Conservation (phyloP, 2,888 invertebrate genomes). For the Phasia obesa region DNA sequence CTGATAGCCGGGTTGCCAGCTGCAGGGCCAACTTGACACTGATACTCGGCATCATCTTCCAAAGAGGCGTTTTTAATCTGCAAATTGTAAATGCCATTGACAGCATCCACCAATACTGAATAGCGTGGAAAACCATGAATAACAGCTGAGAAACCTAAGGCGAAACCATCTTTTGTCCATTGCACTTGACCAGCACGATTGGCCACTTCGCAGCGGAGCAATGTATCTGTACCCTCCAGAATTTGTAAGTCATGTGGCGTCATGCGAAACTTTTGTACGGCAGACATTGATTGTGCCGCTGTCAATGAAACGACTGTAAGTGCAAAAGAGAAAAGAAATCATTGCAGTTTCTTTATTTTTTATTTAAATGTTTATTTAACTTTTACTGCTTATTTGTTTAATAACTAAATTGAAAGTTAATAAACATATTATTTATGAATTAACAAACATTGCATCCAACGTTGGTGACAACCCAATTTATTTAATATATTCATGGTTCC, state of each 20-base stretch:
- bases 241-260: slow-evolving; percentile 90
- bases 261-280: slow-evolving; percentile 91
- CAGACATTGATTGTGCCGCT: slow-evolving; percentile 42
- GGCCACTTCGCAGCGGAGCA: slow-evolving; percentile 92
- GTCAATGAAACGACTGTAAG: slow-evolving; percentile 47
- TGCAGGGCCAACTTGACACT: slow-evolving; percentile 97
- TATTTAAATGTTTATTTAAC: background rate
- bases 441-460: slow-evolving; percentile 3
- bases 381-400: slow-evolving; percentile 24
- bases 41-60: slow-evolving; percentile 96
- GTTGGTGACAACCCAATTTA: slow-evolving; percentile 31
- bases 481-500: slow-evolving; percentile 33
- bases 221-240: slow-evolving; percentile 91
- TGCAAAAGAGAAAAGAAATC: background rate
- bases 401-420: slow-evolving; percentile 21
- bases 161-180: slow-evolving; percentile 97
- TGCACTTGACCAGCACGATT: slow-evolving; percentile 94
- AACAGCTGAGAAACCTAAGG: slow-evolving; percentile 89
- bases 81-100: slow-evolving; percentile 93
- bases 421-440: slow-evolving; percentile 7
- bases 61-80: slow-evolving; percentile 93
- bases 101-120: slow-evolving; percentile 92
- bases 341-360: slow-evolving; percentile 9
- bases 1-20: slow-evolving; percentile 91
- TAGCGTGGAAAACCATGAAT: slow-evolving; percentile 94